Percentiles rank a stretch among this genome's conserved stretches.
Conservation (phyloP, 1,140 invertebrate genomes). For the Temnothorax longispinosus region DNA sequence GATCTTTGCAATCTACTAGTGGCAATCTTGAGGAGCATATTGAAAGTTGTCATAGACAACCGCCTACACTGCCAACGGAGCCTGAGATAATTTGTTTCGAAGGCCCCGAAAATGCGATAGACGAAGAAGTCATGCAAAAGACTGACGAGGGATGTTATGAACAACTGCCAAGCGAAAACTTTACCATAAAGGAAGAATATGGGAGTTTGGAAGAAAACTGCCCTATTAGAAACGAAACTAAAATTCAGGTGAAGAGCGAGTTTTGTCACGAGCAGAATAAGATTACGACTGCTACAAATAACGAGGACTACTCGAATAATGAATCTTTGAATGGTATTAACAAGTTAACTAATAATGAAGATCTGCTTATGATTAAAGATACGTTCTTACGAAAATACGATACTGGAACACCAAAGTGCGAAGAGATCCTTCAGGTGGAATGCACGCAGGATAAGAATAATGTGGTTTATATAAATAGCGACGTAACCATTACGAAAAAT, state of each 20-base stretch:
- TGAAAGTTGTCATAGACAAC: conserved; percentile 82
- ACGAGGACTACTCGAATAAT: conserved; percentile 66
- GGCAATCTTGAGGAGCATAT: conserved; percentile 83
- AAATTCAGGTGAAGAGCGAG: conserved; percentile 63
- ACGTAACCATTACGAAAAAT: conserved; percentile 81
- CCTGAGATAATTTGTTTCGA: conserved; percentile 85
- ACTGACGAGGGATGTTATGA: conserved; percentile 77
- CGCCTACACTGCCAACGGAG: conserved; percentile 79
- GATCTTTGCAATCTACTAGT: conserved; percentile 79
- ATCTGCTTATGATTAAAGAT: conserved; percentile 79
- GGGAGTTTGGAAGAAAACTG: conserved; percentile 70
- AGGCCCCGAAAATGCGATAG: conserved; percentile 78
- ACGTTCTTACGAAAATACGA: conserved; percentile 82
- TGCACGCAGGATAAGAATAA: conserved; percentile 76
- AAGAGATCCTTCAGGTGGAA: conserved; percentile 71
- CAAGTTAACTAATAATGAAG: conserved; percentile 78
- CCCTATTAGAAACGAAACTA: conserved; percentile 65
- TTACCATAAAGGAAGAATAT: conserved; percentile 72
- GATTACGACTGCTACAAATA: conserved; percentile 57
- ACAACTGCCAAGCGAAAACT: conserved; percentile 69
- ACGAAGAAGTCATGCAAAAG: conserved; percentile 75
- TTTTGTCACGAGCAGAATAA: conserved; percentile 57
- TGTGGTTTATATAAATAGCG: conserved; percentile 79
- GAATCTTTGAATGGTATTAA: conserved; percentile 64
- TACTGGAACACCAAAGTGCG: conserved; percentile 67